Base-by-base conservation (phyloP, 2,797 vertebrate species). In the Gallirallus australis region DNA sequence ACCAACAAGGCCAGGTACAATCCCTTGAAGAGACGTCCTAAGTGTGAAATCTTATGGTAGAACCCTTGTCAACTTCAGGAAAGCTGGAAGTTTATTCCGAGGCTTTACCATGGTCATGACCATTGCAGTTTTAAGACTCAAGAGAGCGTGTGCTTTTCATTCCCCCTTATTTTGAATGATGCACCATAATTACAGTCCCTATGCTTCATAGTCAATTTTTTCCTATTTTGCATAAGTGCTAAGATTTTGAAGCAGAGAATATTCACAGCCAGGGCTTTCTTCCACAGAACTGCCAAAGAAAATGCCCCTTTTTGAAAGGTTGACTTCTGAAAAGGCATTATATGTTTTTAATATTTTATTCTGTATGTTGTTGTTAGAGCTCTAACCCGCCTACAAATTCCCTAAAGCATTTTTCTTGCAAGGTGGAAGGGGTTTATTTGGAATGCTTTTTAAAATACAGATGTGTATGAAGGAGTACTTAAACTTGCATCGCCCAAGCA, bases 361-460 rank as follows among this genome's bases (percentile, higher is more conserved):
- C 72, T 91, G 20, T 28, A 4, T 40, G 39, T 53, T 95, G 59
- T 76, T 93, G 48, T 53, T 94, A 79, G 78, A 93, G 33, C 69
- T 91, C 61, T 86, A 94, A 80, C 71, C 82, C 82, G 89, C 89
- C 86, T 76, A 85, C 72, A 83, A 91, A 92, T 77, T 87, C 89
- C 84, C 56, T 18, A 78, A 61, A 89, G 82, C 17, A 17, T 85
- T 97, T 82, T 89, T 82, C 64, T 47, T 73, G 54, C 3, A 2
- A 15, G 10, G 56, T 64, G 42, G 73, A 65, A 45, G 45, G 68
- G 10, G 6, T n/a, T 90, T 66, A 47, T 77, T 95, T 86, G 81
- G 45, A 86, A 78, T 75, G 45, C 20, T 72, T 94, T 92, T 89
- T 77, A 92, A 91, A 87, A 84, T 68, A 86, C 45, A 68, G 71